Conservation (phyloP, 1,140 invertebrate species). For the Drosophila sproati region DNA sequence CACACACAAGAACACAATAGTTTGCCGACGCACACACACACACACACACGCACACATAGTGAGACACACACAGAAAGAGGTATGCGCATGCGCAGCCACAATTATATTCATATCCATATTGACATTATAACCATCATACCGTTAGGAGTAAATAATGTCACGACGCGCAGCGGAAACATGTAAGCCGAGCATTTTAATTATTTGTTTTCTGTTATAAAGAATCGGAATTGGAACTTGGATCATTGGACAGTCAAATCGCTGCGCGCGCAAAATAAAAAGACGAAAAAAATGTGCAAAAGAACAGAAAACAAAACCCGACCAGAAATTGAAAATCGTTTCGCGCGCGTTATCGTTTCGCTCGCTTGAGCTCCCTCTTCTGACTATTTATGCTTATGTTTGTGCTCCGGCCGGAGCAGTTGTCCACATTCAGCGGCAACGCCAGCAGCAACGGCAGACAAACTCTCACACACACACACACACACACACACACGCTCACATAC, state of each 20-base stretch:
- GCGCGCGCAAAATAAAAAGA: constrained; percentile 28
- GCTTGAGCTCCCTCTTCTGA: constrained; percentile 25
- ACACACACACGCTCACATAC: constrained; percentile 4
- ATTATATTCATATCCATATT: not conserved
- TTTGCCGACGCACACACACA: not conserved
- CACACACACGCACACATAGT: not conserved
- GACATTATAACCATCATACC: constrained; percentile 13
- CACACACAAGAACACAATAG: constrained; percentile 7
- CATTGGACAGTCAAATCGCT: not conserved
- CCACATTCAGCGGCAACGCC: not conserved
- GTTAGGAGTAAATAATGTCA: constrained; percentile 23
- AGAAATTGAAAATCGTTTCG: constrained; percentile 17
- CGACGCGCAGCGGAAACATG: constrained; percentile 13
- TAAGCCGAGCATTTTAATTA: constrained; percentile 25
- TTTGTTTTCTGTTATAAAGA: constrained; percentile 10
- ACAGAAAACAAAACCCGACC: constrained; percentile 13
- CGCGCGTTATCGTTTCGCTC: constrained; percentile 39
- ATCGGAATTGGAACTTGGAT: not conserved
- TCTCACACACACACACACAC: not conserved
- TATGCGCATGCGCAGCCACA: constrained; percentile 16
- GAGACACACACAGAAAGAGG: constrained; percentile 12
- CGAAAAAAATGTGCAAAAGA: constrained; percentile 29
- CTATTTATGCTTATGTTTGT: constrained; percentile 17
- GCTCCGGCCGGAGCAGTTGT: not conserved
- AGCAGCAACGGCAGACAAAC: not conserved